Evolutionary conservation across 2,113 vertebrate species (phyloP).

Genomic region (Lamprologus callipterus): DNA sequence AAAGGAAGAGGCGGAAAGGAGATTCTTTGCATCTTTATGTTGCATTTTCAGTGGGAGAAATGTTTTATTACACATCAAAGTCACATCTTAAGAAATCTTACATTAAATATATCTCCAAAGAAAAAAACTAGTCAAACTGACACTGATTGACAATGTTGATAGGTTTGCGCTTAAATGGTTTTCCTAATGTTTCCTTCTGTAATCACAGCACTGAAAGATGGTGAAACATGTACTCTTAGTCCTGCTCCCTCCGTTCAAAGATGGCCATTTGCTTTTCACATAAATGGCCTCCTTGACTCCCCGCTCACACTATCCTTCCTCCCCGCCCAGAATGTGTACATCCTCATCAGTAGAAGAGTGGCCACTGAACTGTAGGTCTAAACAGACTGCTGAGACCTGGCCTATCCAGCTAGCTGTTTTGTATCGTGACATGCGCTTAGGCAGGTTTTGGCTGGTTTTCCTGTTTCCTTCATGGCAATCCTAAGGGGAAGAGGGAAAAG

Average conservation of each 20-base stretch:
- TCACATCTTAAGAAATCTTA: background rate
- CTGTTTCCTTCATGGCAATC: background rate
- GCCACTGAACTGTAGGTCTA: background rate
- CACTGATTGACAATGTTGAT: background rate
- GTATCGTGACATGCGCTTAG: background rate
- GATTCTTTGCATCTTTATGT: background rate
- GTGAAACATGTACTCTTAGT: background rate
- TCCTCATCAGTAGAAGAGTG: background rate
- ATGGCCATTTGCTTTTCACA: background rate
- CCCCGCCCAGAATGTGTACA: background rate
- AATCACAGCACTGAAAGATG: background rate
- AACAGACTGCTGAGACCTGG: background rate
- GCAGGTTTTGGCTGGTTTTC: background rate
- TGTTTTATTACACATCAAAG: background rate
- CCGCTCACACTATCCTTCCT: background rate
- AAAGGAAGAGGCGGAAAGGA: background rate
- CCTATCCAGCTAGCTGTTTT: background rate
- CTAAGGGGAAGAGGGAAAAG: background rate
- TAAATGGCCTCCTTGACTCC: background rate
- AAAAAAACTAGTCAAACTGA: background rate
- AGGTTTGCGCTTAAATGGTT: background rate
- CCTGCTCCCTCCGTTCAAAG: background rate
- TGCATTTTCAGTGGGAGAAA: background rate
- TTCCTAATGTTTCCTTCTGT: background rate
- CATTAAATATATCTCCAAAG: background rate